Evolutionary conservation across 2,113 vertebrate genomes (phyloP).

Genomic region (Neotoma lepida): DNA sequence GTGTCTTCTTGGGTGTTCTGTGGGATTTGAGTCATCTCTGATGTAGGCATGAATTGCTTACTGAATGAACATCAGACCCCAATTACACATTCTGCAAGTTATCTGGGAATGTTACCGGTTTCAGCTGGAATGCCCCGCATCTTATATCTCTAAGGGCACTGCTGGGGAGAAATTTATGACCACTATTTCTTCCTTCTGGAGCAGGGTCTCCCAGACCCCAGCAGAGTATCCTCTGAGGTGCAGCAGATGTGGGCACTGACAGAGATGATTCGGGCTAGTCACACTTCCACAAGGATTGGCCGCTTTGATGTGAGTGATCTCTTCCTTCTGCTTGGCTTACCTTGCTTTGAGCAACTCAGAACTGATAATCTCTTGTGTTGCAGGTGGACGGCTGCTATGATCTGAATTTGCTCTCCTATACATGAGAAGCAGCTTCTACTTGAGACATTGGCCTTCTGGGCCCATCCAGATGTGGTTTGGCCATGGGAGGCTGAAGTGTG

Average conservation of each 20-base stretch:
- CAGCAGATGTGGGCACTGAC: constrained; percentile 99
- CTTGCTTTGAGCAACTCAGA: neutral
- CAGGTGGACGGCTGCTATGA: constrained; percentile 98
- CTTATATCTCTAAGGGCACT: constrained; percentile 13
- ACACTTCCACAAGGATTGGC: constrained; percentile 91
- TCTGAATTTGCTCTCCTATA: constrained; percentile 93
- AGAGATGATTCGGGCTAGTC: constrained; percentile 94
- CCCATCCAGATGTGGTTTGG: constrained; percentile 20
- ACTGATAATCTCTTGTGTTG: constrained; percentile 66
- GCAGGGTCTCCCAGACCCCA: constrained; percentile 93
- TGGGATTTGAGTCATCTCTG: constrained; percentile 11
- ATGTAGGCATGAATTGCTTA: neutral
- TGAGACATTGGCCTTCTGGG: neutral
- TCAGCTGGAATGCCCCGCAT: neutral
- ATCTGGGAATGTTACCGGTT: constrained; percentile 5
- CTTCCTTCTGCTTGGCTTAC: neutral
- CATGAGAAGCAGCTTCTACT: constrained; percentile 76
- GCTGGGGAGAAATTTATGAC: constrained; percentile 41
- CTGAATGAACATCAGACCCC: neutral
- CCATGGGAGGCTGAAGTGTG: constrained; percentile 48
- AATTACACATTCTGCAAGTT: neutral
- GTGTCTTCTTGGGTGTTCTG: neutral
- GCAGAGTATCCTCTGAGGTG: constrained; percentile 92
- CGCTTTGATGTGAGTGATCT: constrained; percentile 93
- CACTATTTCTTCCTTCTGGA: constrained; percentile 65